Base-by-base conservation (phyloP, 1,140 invertebrate genomes). In the Melanaphis sacchari region DNA sequence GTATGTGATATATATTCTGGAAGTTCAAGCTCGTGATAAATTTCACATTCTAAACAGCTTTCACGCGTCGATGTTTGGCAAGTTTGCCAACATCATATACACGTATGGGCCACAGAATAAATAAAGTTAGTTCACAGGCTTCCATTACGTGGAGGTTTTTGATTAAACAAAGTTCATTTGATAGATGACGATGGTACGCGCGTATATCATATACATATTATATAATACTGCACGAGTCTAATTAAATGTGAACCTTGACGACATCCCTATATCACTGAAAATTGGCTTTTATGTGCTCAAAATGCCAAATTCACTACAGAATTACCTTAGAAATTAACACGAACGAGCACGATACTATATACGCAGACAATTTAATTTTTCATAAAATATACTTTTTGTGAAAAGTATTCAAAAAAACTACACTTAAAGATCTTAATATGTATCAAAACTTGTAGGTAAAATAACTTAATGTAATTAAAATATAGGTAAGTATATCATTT, bases 161-260 rank as follows among this genome's bases (percentile, higher is more conserved):
- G 81, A 93, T 93, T 93, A 93, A 93, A 84, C 91, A 49, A 93
- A 93, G 76, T 93, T 93, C 36, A 43, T 90, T 93, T 93, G 91
- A 93, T 93, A 54, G 91, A 93, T 93, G 91, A 93, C 81, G 46
- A 84, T 21, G 91, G n/a, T 9, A 15, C 18, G 31, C 52, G 49
- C 8, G 21, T 38, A 1, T 43, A 26, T 85, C 43, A 8, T 49
- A 38, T 54, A 24, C 24, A 84, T n/a, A 66, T 66, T 15, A 3
- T 31, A 76, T 76, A 5, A n/a, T 36, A 76, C 59, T 76, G 59
- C 87, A 26, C 88, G 36, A 90, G 38, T 90, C 54, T 26, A 90
- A 90, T 90, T 90, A 90, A 66, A 90, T 31, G 89, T 26, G 24
- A 90, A 90, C 89, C 38, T 43, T 40, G 89, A 66, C 38, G 54